Evolutionary conservation across 2,888 invertebrate genomes (phyloP).

Genomic region (Chloroclystis v-ata): DNA sequence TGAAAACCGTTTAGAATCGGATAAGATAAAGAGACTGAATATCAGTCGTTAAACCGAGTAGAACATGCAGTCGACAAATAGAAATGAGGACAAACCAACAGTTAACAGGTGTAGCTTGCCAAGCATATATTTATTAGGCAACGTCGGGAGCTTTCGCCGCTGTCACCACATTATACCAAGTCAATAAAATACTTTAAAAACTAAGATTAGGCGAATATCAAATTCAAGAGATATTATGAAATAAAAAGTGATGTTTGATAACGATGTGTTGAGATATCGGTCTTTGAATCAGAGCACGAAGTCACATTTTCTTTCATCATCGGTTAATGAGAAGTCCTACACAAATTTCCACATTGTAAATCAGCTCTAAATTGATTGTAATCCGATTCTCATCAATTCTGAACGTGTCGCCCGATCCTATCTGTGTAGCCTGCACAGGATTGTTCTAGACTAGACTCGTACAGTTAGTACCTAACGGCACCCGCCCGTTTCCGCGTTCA

Average conservation of each 20-base stretch:
- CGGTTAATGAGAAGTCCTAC: constrained; percentile 3
- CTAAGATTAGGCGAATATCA: too few relatives aligned
- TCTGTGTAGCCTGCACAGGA: constrained; percentile 57
- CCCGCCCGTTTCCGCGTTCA: constrained; percentile 65
- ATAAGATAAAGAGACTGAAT: neutral
- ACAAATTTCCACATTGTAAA: neutral
- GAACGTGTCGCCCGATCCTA: constrained; percentile 63
- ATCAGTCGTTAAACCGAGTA: constrained; percentile 1
- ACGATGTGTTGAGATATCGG: constrained; percentile 8
- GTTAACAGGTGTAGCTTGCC: constrained; percentile 20
- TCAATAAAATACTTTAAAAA: constrained; percentile 5
- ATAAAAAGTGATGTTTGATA: constrained; percentile 10
- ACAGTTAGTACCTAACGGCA: constrained; percentile 73
- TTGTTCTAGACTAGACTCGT: constrained; percentile 69
- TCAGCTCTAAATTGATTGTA: neutral
- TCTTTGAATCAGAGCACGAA: constrained; percentile 10
- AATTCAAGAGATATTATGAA: constrained; percentile 9
- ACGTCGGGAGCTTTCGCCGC: constrained; percentile 2
- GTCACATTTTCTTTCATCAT: constrained; percentile 9
- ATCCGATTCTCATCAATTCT: constrained; percentile 54
- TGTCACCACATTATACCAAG: constrained; percentile 6
- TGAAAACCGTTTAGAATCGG: neutral
- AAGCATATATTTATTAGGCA: constrained; percentile 16
- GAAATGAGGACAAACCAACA: constrained; percentile 15
- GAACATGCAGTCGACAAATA: constrained; percentile 12